Evolutionary conservation across 2,797 vertebrate species (phyloP).

Genomic region (Hypotaenidia okinawae): DNA sequence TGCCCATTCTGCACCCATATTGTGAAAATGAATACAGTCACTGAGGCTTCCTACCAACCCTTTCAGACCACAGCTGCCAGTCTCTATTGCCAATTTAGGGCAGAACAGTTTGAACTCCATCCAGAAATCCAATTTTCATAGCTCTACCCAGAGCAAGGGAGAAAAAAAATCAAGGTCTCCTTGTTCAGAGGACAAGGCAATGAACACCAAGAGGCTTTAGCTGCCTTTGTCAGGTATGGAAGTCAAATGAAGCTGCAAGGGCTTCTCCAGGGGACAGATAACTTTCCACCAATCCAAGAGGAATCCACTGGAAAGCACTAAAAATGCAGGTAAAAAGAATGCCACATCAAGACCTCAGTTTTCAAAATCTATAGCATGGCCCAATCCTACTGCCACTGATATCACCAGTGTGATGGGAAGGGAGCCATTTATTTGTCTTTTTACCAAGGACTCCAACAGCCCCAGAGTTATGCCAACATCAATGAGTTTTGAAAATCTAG

Average conservation of each 20-base stretch:
- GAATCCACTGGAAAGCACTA: background rate
- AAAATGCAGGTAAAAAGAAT: background rate
- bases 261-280: background rate
- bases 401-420: background rate
- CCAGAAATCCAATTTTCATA: background rate
- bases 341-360: background rate
- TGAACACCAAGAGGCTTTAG: background rate
- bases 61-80: background rate
- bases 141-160: background rate
- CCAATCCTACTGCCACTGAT: background rate
- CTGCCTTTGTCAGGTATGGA: background rate
- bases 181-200: background rate
- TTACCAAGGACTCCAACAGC: background rate
- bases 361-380: background rate
- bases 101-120: background rate
- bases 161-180: background rate
- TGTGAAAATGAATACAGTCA: background rate
- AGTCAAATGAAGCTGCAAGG: background rate
- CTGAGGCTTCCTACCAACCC: background rate
- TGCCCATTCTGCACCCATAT: background rate
- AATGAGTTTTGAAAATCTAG: background rate
- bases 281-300: background rate
- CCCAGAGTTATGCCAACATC: background rate
- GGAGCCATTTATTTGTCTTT: background rate
- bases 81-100: background rate